Base-by-base conservation (phyloP, 53 echinoderm and acorn worm species). In the Crossaster papposus region DNA sequence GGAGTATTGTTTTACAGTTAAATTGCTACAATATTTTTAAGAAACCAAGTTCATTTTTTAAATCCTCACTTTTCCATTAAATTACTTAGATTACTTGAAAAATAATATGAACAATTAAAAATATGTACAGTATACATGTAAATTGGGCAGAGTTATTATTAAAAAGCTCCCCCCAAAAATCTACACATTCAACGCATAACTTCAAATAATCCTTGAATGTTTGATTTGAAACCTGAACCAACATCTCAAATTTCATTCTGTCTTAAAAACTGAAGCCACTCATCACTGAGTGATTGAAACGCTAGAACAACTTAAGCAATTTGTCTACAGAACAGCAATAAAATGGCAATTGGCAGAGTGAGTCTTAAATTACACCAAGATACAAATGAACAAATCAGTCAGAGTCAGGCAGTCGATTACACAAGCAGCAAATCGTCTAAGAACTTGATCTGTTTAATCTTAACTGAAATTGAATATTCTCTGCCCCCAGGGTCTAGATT, bases 401-500 rank as follows among this genome's bases (percentile, higher is more conserved):
- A 28, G 22, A 20, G 13, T 36, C 36, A 74, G 75, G 36, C 75
- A 74, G n/a, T 20, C 30, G 30, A 30, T 31, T 35, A 5, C 75
- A n/a, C 36, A 18, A 36, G 75, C 24, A 74, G 36, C 0, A 2
- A 36, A 33, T 83, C 70, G n/a, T 37, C 44, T 29, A 38, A 36
- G 29, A 26, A 50, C n/a, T 83, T 35, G 24, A 70, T 70, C 44
- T 68, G 83, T 70, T 83, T 83, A 38, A 83, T 83, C 68, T 28
- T 83, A 55, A 87, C 87, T 54, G 75, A 87, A 65, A 87, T 87
- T 58, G 37, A 87, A 77, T 87, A 35, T 8, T 17, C 30, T 36
- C 33, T 7, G 22, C 18, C 18, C 80, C 80, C 58, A 78, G 37
- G 87, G 76, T n/a, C 18, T 26, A 76, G 85, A 75, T 37, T 36